phyloP scores from a whole-genome alignment of 1,140 invertebrate species.

The Saccostrea glomerata region DNA sequence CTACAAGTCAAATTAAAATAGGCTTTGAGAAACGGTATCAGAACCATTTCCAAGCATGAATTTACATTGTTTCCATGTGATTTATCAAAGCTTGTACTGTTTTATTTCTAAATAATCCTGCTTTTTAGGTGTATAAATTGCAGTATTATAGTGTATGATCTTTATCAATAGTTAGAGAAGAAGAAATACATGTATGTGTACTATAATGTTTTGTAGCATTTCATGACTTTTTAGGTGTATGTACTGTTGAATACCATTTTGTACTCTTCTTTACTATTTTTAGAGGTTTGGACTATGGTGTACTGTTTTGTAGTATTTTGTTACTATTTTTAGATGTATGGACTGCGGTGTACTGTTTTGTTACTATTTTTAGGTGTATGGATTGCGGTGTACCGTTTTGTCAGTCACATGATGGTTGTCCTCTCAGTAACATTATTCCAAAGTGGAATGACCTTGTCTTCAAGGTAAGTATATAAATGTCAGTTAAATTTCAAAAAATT shows the following conservation, averaged over 20 bases:
- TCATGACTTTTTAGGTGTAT: not conserved
- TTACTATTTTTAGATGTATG: not conserved
- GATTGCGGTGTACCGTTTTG: conserved; percentile 99
- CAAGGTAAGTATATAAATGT: conserved; percentile 79
- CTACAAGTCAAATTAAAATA: too few species aligned
- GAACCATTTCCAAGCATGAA: too few species aligned
- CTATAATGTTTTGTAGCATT: too few species aligned
- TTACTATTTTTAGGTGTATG: conserved; percentile 87
- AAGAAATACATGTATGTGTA: too few species aligned
- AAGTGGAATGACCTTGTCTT: conserved; percentile 99
- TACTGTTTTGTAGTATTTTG: not conserved
- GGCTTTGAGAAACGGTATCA: too few species aligned
- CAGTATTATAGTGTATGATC: not conserved
- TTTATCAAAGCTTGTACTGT: too few species aligned
- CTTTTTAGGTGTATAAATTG: not conserved
- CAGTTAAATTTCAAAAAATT: too few species aligned
- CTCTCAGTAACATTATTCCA: conserved; percentile 98
- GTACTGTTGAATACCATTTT: not conserved
- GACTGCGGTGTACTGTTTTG: not conserved
- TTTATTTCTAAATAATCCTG: too few species aligned
- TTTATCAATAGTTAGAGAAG: too few species aligned
- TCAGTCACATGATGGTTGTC: conserved; percentile 97
- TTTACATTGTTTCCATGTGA: too few species aligned
- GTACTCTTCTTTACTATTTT: not conserved
- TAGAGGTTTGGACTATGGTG: not conserved